phyloP scores from a whole-genome alignment of 2,797 vertebrate genomes.

The Phyllotis vaccarum region DNA sequence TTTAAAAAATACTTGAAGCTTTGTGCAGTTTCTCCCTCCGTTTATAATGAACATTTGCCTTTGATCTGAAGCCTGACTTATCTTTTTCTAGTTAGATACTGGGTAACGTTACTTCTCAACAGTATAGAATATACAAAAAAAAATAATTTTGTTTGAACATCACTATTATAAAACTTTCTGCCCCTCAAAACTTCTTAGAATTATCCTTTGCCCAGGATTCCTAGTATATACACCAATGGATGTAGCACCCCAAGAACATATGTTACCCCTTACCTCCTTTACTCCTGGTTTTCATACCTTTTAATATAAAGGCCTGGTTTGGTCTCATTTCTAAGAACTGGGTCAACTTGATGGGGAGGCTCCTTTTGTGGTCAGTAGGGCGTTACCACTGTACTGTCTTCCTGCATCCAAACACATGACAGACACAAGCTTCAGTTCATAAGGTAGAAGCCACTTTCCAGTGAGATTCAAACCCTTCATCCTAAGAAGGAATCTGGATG shows the following conservation, averaged over 20 bases:
- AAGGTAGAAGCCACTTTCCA: background rate
- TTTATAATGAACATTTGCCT: background rate
- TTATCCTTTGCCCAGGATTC: background rate
- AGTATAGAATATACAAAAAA: background rate
- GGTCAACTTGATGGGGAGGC: background rate
- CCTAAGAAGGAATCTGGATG: background rate
- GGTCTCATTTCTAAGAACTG: background rate
- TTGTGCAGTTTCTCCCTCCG: background rate
- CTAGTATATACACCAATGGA: background rate
- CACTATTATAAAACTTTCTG: slow-evolving; percentile 1
- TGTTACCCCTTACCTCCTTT: background rate
- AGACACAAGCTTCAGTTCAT: background rate
- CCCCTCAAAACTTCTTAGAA: background rate
- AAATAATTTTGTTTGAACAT: background rate
- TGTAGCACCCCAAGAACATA: background rate
- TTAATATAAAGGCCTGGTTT: background rate
- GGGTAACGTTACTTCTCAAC: background rate
- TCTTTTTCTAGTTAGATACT: background rate
- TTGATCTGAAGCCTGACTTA: slow-evolving; percentile 4
- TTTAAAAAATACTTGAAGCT: background rate
- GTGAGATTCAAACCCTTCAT: background rate
- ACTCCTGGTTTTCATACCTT: slow-evolving; percentile 32
- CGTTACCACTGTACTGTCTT: background rate
- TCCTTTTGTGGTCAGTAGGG: background rate
- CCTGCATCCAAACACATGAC: slow-evolving; percentile 1